Evolutionary conservation across 2,888 invertebrate genomes (phyloP).

Genomic region (Clitarchus hookeri): DNA sequence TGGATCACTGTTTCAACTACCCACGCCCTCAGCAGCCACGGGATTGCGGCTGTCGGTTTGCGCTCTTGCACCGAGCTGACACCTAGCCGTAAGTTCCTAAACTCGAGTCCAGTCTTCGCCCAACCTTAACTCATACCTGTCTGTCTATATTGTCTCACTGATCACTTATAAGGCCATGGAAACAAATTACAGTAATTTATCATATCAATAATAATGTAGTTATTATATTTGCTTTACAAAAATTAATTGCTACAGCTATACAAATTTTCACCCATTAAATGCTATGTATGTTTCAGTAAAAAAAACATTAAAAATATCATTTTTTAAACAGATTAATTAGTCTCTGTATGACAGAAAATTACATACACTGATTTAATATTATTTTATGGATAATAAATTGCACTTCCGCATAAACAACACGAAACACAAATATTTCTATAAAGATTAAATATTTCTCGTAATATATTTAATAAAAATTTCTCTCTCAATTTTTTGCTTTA

Average conservation of each 20-base stretch:
- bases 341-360: background rate
- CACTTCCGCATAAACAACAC: too few relatives aligned
- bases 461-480: too few relatives aligned
- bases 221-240: background rate
- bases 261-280: background rate
- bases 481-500: too few relatives aligned
- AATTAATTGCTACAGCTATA: background rate
- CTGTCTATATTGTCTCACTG: background rate
- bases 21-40: slow-evolving; percentile 54
- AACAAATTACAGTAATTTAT: background rate
- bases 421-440: too few relatives aligned
- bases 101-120: background rate
- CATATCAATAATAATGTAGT: background rate
- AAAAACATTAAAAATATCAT: too few relatives aligned
- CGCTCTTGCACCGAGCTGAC: slow-evolving; percentile 83
- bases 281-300: too few relatives aligned
- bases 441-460: background rate
- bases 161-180: slow-evolving; percentile 7
- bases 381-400: too few relatives aligned
- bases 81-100: slow-evolving; percentile 51
- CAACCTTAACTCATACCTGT: background rate
- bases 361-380: background rate
- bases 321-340: too few relatives aligned
- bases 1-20: slow-evolving; percentile 89
- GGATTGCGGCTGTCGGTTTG: slow-evolving; percentile 90